Conservation (phyloP, 2,797 vertebrate genomes). For the Remorina albescens region DNA sequence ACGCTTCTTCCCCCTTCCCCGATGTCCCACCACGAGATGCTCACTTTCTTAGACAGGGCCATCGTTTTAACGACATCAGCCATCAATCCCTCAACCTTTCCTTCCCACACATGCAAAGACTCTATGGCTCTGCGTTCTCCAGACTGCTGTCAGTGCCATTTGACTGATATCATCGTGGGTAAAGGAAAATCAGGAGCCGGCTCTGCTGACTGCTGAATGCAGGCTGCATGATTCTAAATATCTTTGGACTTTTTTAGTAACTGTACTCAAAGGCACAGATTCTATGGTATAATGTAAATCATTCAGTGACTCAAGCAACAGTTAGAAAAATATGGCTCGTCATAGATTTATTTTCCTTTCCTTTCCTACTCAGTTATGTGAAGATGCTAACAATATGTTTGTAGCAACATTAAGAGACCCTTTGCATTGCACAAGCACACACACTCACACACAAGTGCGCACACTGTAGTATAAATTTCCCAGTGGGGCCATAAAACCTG, state of each 20-base stretch:
- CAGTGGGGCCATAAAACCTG: constrained; percentile 56
- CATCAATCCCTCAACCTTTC: constrained; percentile 42
- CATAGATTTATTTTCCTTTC: background rate
- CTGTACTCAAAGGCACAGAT: background rate
- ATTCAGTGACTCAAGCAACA: background rate
- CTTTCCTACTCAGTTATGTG: background rate
- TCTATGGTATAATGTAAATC: background rate
- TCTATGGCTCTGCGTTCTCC: constrained; percentile 12
- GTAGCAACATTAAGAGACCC: constrained; percentile 15
- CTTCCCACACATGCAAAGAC: constrained; percentile 29
- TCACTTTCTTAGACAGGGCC: constrained; percentile 67
- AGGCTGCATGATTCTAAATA: constrained; percentile 8
- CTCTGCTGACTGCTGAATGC: background rate
- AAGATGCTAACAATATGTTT: background rate
- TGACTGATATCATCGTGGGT: constrained; percentile 36
- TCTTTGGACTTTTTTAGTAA: constrained; percentile 4
- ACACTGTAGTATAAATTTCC: constrained; percentile 50
- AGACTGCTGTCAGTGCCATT: constrained; percentile 14
- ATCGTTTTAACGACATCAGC: constrained; percentile 75
- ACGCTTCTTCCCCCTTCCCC: constrained; percentile 26
- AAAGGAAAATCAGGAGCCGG: background rate
- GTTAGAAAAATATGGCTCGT: background rate
- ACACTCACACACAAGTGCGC: background rate
- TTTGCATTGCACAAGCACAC: background rate
- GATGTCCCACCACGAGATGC: constrained; percentile 19